phyloP scores from a whole-genome alignment of 2,797 vertebrate species.

The Clarias laeviceps region DNA sequence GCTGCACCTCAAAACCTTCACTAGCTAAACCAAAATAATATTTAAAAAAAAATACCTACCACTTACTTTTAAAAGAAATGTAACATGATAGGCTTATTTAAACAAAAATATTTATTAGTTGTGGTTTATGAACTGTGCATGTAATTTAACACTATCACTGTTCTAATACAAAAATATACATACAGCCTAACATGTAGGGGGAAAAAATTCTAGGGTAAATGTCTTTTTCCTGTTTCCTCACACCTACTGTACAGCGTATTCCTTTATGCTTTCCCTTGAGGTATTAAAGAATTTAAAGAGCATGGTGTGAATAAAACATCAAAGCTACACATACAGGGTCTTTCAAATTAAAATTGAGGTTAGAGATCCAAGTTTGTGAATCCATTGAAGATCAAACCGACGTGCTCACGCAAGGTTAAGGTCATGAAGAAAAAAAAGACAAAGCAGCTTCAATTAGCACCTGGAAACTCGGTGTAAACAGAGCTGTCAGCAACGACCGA shows the following conservation, averaged over 20 bases:
- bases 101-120: neutral
- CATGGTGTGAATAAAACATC: conserved; percentile 55
- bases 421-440: neutral
- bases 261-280: conserved; percentile 34
- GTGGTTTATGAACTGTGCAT: neutral
- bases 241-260: neutral
- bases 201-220: neutral
- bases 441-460: neutral
- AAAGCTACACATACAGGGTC: conserved; percentile 45
- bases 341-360: conserved; percentile 47
- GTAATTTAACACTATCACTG: neutral
- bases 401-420: conserved; percentile 15
- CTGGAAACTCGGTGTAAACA: neutral
- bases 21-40: conserved; percentile 28
- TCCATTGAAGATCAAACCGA: conserved; percentile 50
- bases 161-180: neutral
- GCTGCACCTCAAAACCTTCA: conserved; percentile 39
- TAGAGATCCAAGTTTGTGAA: conserved; percentile 39
- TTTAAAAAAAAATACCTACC: neutral
- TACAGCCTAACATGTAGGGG: neutral
- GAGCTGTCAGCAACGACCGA: neutral
- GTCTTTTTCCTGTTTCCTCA: neutral
- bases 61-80: neutral
- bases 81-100: neutral
- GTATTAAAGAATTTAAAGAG: conserved; percentile 56